phyloP scores from a whole-genome alignment of 2,888 invertebrate species.

The Incurvaria masculella region DNA sequence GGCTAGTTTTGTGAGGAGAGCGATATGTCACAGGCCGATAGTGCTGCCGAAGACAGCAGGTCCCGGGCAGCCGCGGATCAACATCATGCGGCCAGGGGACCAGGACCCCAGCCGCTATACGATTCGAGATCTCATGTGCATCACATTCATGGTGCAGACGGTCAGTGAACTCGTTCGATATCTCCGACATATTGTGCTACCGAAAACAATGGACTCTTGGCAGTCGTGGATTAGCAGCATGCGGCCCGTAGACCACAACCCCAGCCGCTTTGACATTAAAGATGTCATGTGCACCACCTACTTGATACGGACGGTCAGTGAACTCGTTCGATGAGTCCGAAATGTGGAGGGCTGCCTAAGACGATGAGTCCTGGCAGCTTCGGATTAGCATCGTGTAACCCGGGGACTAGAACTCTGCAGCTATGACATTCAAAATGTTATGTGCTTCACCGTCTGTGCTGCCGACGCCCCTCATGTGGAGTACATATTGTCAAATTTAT shows the following conservation, averaged over 20 bases:
- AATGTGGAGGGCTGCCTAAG: slow-evolving; percentile 27
- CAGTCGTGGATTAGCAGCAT: slow-evolving; percentile 48
- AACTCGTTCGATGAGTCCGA: no score
- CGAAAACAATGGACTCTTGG: slow-evolving; percentile 26
- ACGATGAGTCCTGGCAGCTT: slow-evolving; percentile 30
- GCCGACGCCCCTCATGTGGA: no score
- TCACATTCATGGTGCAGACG: slow-evolving; percentile 23
- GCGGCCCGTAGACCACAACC: slow-evolving; percentile 46
- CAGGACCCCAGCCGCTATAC: slow-evolving; percentile 40
- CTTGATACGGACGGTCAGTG: slow-evolving; percentile 26
- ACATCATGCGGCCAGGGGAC: slow-evolving; percentile 48
- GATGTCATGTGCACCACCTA: slow-evolving; percentile 26
- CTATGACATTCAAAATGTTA: slow-evolving; percentile 27
- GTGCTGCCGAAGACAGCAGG: slow-evolving; percentile 29
- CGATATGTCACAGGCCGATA: background rate
- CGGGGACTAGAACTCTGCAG: slow-evolving; percentile 40
- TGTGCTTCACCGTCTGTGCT: slow-evolving; percentile 22
- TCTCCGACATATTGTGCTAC: slow-evolving; percentile 20
- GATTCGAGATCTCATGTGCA: slow-evolving; percentile 28
- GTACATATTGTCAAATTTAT: no score
- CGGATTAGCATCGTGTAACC: slow-evolving; percentile 50
- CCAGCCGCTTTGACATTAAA: slow-evolving; percentile 31
- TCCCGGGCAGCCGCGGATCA: slow-evolving; percentile 38
- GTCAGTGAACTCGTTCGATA: no score
- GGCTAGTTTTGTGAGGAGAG: no score